Evolutionary conservation across 64 coral and sea anemone genomes (phyloP).

Genomic region (Pachyseris speciosa): DNA sequence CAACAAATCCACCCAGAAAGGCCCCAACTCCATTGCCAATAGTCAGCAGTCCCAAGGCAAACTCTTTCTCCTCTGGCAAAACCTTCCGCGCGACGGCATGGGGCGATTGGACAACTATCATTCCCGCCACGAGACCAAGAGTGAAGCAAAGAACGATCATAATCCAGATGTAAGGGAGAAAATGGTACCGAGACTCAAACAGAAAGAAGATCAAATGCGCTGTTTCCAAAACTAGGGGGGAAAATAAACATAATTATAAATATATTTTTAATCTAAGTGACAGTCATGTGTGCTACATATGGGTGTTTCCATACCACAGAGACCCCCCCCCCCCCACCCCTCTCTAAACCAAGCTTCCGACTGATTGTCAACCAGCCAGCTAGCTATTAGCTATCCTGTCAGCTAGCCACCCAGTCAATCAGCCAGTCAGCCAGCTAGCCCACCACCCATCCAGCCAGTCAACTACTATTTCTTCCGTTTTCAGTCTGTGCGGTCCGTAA

Average conservation of each 20-base stretch:
- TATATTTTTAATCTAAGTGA: too few species aligned
- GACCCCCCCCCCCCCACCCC: too few species aligned
- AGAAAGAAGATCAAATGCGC: constrained; percentile 62
- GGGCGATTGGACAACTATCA: constrained; percentile 73
- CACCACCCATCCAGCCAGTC: too few species aligned
- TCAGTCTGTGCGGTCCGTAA: too few species aligned
- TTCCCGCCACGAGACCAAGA: constrained; percentile 58
- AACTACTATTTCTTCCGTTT: too few species aligned
- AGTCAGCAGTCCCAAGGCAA: constrained; percentile 78
- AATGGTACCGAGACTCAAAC: constrained; percentile 82
- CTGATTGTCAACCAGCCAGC: too few species aligned
- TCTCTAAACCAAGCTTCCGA: too few species aligned
- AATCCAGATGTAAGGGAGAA: constrained; percentile 69
- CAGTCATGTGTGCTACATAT: too few species aligned
- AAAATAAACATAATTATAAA: neutral
- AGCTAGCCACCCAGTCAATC: too few species aligned
- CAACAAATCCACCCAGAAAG: constrained; percentile 42
- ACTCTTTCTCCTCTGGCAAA: constrained; percentile 71
- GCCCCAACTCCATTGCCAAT: constrained; percentile 58
- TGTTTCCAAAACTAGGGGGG: neutral
- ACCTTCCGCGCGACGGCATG: constrained; percentile 55
- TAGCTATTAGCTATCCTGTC: too few species aligned
- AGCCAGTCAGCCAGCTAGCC: too few species aligned
- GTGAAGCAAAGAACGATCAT: constrained; percentile 65
- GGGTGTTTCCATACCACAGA: too few species aligned